These are phyloP conservation scores for Ophion costatus DNA, from an alignment of 2,888 invertebrate species.

Conservation along the genomic window DNA sequence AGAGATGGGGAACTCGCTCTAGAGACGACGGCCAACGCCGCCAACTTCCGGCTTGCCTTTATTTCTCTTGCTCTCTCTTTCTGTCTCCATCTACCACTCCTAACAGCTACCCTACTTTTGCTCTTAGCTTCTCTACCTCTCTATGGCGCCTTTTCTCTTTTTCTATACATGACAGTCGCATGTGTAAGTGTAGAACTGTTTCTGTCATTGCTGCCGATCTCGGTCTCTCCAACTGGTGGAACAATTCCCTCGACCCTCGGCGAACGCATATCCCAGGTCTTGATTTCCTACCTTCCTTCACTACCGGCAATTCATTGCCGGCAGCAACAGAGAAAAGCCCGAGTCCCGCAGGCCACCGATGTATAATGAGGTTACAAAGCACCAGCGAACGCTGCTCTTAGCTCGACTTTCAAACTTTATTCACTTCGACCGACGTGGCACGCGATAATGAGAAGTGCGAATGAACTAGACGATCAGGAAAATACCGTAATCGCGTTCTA, in stretches of 20 bases:
- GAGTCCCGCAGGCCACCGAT: conserved; percentile 9
- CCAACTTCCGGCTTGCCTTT: conserved; percentile 61
- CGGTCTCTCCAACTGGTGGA: conserved; percentile 47
- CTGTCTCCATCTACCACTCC: background rate
- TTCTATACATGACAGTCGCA: conserved; percentile 21
- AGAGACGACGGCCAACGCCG: conserved; percentile 55
- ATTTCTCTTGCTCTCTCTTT: conserved; percentile 50
- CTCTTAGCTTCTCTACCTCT: background rate
- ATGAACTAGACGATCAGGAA: no score
- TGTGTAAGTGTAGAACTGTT: conserved; percentile 39
- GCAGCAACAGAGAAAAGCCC: conserved; percentile 4
- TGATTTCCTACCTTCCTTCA: conserved; percentile 16
- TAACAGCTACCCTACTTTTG: background rate
- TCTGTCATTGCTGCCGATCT: conserved; percentile 56
- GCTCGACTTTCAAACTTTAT: conserved; percentile 29
- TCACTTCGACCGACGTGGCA: background rate
- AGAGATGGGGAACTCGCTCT: conserved; percentile 38
- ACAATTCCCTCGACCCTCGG: conserved; percentile 37
- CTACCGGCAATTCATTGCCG: conserved; percentile 14
- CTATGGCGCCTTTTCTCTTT: background rate
- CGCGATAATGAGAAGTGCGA: no score
- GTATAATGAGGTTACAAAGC: background rate
- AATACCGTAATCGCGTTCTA: no score
- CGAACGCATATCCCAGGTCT: conserved; percentile 30
- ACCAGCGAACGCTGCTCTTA: conserved; percentile 24